Base-by-base conservation (phyloP, 1,140 invertebrate species). In the Drosophila equinoxialis region DNA sequence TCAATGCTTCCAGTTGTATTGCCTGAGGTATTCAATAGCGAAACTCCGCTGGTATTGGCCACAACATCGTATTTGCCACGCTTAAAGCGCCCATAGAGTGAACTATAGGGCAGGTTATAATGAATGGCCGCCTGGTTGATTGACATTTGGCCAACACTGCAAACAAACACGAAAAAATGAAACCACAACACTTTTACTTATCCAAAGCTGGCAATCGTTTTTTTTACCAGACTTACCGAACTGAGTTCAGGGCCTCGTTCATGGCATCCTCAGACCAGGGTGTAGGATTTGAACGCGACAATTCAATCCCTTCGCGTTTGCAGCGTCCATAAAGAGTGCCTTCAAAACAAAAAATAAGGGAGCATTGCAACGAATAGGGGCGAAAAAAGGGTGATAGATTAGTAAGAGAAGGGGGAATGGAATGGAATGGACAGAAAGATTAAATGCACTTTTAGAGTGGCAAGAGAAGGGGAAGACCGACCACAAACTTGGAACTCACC, bases 71-170 rank as follows among this genome's bases (percentile, higher is more conserved):
- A 93, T 80, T 94, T 96, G 81, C 95, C 96, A 17, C 96, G 93
- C 90, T 97, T 97, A 92, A 97, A 97, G 42, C 97, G 94, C 1
- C 97, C 97, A 85, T 97, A 98, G 11, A 98, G 92, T 13, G 96
- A 97, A 26, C 96, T 97, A 91, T 98, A 98, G 26, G 97, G 97
- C 79, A 98, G 93, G 93, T 97, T 97, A 91, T 95, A 97, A 89
- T 97, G 96, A 74, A 97, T 97, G n/a, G 97, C 96, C 58, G 97
- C 97, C 93, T 97, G 97, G 93, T 97, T 98, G 81, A 98, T 97
- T 71, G 96, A 97, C 96, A 98, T 97, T 82, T 97, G 96, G 20
- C 97, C 96, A 71, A 97, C 93, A 81, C 96, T 96, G n/a, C 20
- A 23, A 23, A 1, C 20, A 1, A 23, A 23, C 20, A 23, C 10